Base-by-base conservation (phyloP, 2,888 invertebrate genomes). In the Orchesella flavescens region DNA sequence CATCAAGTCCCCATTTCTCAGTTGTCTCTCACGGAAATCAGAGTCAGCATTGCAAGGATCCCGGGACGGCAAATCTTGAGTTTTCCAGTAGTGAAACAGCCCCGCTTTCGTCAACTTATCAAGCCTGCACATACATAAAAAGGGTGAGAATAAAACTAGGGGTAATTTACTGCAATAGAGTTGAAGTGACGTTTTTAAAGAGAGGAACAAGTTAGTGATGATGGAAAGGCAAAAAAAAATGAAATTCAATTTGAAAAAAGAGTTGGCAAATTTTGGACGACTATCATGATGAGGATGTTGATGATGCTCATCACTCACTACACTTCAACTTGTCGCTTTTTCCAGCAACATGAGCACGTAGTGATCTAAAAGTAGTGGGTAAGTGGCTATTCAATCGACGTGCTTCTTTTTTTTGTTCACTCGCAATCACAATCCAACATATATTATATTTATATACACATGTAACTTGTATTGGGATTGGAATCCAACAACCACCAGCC, bases 41-140 rank as follows among this genome's bases (percentile, higher is more conserved):
- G 96, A 91, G 90, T 96, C 93, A 73, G 95, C 91, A 0, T 96
- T 96, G 87, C 96, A 96, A 65, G 96, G 94, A 89, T 93, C 93
- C 0, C 94, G 94, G 86, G 93, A 92, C 0, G 96, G 95, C 86
- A 95, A 89, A 86, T 93, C 92, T 83, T 91, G 91, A 0, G 91
- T 91, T 72, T 93, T 91, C 71, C 94, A 91, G 88, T 93, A 93
- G 85, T 93, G 92, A 10, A 96, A 92, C 77, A 96, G 93, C 1
- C 96, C 96, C 0, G 94, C 92, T 91, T 96, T 95, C 0, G 94
- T 93, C 72, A 96, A 90, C 85, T 87, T 88, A 66, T 87, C 82
- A 82, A 88, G 55, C 15, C 88, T 88, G 19, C 7, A 65, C 68
- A 71, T 7, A 34, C 69, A 34, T 17, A 23, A 43, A 68, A 57